Evolutionary conservation across 2,113 vertebrate genomes (phyloP).

Genomic region (Trogon surrucura): DNA sequence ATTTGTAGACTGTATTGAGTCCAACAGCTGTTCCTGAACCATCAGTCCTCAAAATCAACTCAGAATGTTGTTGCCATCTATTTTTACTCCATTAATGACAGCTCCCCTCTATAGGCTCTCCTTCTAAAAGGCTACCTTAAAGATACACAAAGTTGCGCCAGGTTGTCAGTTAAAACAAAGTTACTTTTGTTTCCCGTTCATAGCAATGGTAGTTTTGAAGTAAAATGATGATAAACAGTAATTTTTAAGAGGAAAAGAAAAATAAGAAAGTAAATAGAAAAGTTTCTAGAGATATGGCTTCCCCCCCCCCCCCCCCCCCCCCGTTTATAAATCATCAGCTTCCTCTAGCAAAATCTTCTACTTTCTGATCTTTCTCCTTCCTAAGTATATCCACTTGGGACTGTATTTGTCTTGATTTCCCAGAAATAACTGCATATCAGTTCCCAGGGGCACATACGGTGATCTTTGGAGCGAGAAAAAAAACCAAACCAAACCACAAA

Average conservation of each 20-base stretch:
- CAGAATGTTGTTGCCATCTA: neutral
- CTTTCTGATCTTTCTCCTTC: neutral
- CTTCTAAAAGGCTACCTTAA: neutral
- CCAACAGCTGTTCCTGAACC: neutral
- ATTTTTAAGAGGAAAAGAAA: neutral
- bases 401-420: neutral
- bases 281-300: neutral
- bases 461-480: neutral
- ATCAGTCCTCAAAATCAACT: neutral
- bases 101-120: neutral
- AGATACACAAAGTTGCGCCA: neutral
- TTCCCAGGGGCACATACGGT: rapidly evolving
- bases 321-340: neutral
- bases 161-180: neutral
- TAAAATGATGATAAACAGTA: neutral
- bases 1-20: neutral
- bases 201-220: neutral
- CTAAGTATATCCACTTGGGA: neutral
- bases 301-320: too few relatives aligned
- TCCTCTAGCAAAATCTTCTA: neutral
- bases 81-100: neutral
- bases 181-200: neutral
- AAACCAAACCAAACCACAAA: neutral
- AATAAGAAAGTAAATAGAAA: neutral
- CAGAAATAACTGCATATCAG: neutral